Base-by-base conservation (phyloP, 2,888 invertebrate species). In the Micropterix aruncella region DNA sequence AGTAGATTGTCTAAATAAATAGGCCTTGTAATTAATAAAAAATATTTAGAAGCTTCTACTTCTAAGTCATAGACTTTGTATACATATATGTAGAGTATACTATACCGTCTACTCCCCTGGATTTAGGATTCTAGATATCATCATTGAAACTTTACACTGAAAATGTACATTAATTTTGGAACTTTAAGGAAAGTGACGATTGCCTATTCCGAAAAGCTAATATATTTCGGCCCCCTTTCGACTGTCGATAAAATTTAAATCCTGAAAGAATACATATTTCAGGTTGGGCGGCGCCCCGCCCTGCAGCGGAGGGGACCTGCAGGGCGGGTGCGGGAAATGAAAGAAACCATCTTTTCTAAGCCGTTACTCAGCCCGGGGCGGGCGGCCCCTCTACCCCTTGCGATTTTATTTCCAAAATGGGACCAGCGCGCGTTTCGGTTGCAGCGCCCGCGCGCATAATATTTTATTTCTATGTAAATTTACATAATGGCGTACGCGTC, bases 401-500 rank as follows among this genome's bases (percentile, higher is more conserved):
- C 27, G 27, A 27, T 27, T 27, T 27, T 27, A 27, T 27, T 27
- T 27, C 27, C 27, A 27, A 27, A 27, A 27, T 27, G 27, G 27
- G 27, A 7, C 27, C 27, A n/a, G n/a, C n/a, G 7, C 5, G 27
- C 27, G 27, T 7, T 27, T 27, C 27, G 27, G 27, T 27, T 27
- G 27, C 27, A 27, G 27, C 27, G 27, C 5, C 7, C 27, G 12
- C 5, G 27, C 27, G 12, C 27, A 27, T 27, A 27, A 27, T 27
- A 27, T 61, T 62, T 67, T 66, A 68, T 67, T 66, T 63, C 64
- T 61, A 62, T 62, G 62, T 57, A 62, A 65, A 69, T 69, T 65
- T 62, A 59, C 63, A 63, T 69, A 68, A 67, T 67, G 64, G 66
- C 65, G 67, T 66, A 69, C 69, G 66, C 67, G 66, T 65, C n/a